A percentile compares a stretch with the other conserved stretches of the same genome.
Evolutionary conservation across 2,797 vertebrate species (phyloP).

Genomic region (Enteromius viviparus): DNA sequence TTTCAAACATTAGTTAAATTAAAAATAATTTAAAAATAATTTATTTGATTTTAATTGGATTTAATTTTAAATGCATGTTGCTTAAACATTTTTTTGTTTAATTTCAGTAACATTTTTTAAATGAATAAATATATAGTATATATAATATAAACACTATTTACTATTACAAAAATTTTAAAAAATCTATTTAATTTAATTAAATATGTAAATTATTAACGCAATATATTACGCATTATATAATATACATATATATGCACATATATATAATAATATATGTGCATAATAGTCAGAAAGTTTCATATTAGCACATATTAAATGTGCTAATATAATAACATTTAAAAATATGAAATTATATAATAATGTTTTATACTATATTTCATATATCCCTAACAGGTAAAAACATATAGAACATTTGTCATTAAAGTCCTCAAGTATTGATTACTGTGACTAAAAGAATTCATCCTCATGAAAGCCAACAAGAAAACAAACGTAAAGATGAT

Average conservation of each 20-base stretch:
- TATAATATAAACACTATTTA: neutral
- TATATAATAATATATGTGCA: neutral
- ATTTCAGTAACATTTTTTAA: no score
- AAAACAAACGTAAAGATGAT: conserved; percentile 9
- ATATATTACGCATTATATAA: neutral
- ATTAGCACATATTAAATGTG: neutral
- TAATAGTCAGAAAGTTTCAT: neutral
- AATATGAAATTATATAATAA: neutral
- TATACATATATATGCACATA: no score
- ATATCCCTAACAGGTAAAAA: neutral
- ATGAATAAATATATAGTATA: neutral
- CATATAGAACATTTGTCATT: neutral
- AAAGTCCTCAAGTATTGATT: neutral
- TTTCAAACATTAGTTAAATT: neutral
- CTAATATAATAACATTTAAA: neutral
- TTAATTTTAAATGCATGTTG: no score
- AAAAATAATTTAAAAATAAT: no score
- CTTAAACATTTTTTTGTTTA: no score
- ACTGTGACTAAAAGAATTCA: neutral
- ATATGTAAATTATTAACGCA: neutral
- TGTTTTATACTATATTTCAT: neutral
- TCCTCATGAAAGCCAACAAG: neutral
- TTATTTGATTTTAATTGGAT: neutral
- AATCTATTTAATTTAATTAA: neutral
- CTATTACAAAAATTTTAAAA: neutral